These are phyloP conservation scores for Acanthosepion pharaonis DNA, from an alignment of 2,888 invertebrate species.

Conservation along the genomic window DNA sequence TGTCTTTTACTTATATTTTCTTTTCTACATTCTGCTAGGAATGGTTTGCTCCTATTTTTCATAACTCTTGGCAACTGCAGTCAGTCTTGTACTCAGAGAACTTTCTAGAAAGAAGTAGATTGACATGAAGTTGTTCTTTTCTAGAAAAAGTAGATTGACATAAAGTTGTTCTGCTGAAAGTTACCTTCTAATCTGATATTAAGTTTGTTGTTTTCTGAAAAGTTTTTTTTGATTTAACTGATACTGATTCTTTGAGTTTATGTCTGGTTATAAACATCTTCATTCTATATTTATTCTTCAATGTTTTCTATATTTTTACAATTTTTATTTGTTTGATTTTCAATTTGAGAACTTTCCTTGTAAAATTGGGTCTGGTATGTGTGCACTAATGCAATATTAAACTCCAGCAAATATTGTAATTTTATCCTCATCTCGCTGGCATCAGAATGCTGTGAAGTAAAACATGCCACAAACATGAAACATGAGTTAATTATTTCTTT, in stretches of 20 bases:
- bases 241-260: too few species aligned
- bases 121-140: not conserved
- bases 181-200: too few species aligned
- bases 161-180: not conserved
- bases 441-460: not conserved
- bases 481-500: not conserved
- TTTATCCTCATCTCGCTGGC: not conserved
- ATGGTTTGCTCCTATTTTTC: too few species aligned
- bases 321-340: not conserved
- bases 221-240: too few species aligned
- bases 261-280: too few species aligned
- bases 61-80: not conserved
- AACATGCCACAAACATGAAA: not conserved
- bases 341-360: not conserved
- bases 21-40: too few species aligned
- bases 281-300: not conserved
- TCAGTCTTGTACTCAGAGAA: not conserved
- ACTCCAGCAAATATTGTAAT: not conserved
- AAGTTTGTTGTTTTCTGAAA: too few species aligned
- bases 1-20: too few species aligned
- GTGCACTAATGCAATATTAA: not conserved
- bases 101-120: too few species aligned
- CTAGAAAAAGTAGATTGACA: not conserved
- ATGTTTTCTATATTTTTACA: not conserved
- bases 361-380: not conserved